Evolutionary conservation across 2,113 vertebrate genomes (phyloP).

Genomic region (human (Homo sapiens)): DNA sequence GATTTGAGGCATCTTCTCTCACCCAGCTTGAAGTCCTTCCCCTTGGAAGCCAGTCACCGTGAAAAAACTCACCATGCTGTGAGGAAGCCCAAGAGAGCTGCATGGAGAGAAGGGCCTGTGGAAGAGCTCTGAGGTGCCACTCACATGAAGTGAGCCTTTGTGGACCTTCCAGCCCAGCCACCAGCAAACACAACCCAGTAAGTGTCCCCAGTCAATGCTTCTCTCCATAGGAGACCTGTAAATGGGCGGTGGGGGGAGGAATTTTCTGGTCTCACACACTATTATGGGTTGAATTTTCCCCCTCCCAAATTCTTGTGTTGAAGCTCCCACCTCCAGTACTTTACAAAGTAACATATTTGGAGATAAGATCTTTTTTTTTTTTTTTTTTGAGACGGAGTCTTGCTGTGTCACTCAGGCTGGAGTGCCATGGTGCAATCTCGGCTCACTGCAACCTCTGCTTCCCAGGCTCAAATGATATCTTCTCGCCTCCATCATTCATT

Average conservation of each 20-base stretch:
- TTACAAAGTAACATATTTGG: background rate
- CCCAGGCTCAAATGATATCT: too few species aligned
- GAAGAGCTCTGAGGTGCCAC: background rate
- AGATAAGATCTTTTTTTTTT: background rate
- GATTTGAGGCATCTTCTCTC: background rate
- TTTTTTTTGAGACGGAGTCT: too few species aligned
- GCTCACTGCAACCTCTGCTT: too few species aligned
- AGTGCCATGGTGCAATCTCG: too few species aligned
- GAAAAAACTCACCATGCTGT: background rate
- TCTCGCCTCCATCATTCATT: too few species aligned
- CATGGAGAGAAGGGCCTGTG: background rate
- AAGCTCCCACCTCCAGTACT: too few species aligned
- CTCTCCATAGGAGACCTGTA: background rate
- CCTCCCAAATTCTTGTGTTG: fast-evolving
- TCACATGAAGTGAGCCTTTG: fast-evolving
- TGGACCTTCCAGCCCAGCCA: background rate
- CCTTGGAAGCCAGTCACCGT: background rate
- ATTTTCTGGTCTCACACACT: background rate
- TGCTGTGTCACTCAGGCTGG: too few species aligned
- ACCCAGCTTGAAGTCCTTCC: too few species aligned
- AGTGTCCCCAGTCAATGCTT: fast-evolving
- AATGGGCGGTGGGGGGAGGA: too few species aligned
- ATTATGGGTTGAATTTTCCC: background rate
- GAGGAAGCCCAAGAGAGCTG: background rate
- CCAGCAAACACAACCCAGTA: background rate